phyloP scores from a whole-genome alignment of 2,888 invertebrate species.

The Ectobius pallidus region DNA sequence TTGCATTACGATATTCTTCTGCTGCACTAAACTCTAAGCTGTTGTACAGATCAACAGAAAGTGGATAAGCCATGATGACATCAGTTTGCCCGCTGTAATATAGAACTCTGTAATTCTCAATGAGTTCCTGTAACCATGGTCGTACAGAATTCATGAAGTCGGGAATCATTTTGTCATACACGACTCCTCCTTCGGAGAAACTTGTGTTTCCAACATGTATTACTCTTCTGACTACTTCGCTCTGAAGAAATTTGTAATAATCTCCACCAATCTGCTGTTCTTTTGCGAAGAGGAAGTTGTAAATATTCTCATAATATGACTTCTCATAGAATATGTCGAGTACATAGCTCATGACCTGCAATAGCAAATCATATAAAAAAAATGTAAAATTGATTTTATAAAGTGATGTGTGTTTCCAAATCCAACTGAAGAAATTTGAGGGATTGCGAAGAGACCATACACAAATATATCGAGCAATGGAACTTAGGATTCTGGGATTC shows the following conservation, averaged over 20 bases:
- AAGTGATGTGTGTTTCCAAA: too few relatives aligned
- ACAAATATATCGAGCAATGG: too few relatives aligned
- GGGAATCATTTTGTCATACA: slow-evolving; percentile 58
- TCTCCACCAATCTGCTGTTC: slow-evolving; percentile 44
- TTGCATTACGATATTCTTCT: too few relatives aligned
- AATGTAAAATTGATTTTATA: too few relatives aligned
- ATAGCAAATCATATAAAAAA: too few relatives aligned
- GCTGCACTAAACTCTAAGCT: slow-evolving; percentile 54
- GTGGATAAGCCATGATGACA: slow-evolving; percentile 66
- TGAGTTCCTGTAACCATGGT: slow-evolving; percentile 60
- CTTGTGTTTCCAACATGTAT: slow-evolving; percentile 62
- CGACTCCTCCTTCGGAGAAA: slow-evolving; percentile 56
- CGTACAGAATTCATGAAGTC: slow-evolving; percentile 66
- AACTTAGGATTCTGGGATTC: too few relatives aligned
- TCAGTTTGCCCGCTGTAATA: slow-evolving; percentile 58
- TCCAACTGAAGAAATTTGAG: too few relatives aligned
- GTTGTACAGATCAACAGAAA: slow-evolving; percentile 55
- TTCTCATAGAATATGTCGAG: too few relatives aligned
- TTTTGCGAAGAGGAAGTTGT: slow-evolving; percentile 56
- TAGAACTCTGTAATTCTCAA: slow-evolving; percentile 52
- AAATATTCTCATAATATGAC: slow-evolving; percentile 46
- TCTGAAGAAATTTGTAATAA: slow-evolving; percentile 54
- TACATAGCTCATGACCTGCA: too few relatives aligned
- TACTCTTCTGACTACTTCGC: slow-evolving; percentile 55
- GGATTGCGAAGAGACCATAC: too few relatives aligned